Evolutionary conservation across 2,797 vertebrate genomes (phyloP).

Genomic region (Rhinatrema bivittatum): DNA sequence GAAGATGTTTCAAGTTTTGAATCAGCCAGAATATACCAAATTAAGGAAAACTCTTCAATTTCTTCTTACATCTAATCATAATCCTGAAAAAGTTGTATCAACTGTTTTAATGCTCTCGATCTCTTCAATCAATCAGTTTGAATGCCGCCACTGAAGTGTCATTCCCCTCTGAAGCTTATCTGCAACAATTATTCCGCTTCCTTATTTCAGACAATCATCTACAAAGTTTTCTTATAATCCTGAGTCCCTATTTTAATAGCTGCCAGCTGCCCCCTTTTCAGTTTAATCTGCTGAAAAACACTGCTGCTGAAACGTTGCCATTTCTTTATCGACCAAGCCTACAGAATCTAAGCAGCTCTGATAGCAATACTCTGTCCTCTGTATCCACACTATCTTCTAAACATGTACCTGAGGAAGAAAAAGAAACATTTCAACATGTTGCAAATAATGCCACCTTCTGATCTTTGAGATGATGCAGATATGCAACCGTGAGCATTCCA

Average conservation of each 20-base stretch:
- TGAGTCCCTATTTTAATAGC: not conserved
- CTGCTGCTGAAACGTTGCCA: not conserved
- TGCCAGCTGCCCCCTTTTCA: not conserved
- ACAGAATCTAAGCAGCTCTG: not conserved
- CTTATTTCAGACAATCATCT: not conserved
- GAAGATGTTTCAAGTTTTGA: not conserved
- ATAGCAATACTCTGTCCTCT: not conserved
- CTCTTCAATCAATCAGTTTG: not conserved
- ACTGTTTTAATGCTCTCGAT: not conserved
- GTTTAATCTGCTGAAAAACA: not conserved
- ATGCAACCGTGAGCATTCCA: not conserved
- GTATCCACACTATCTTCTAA: not conserved
- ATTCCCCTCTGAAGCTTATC: not conserved
- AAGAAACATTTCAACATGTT: not conserved
- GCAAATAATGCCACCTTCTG: not conserved
- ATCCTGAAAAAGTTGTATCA: not conserved
- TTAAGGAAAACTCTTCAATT: not conserved
- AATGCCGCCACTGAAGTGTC: not conserved
- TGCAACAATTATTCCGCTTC: not conserved
- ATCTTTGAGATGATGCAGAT: not conserved
- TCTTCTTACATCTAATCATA: not conserved
- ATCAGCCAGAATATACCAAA: not conserved
- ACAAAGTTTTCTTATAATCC: not conserved
- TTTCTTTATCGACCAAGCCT: slow-evolving; percentile 1
- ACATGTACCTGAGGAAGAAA: not conserved